phyloP scores from a whole-genome alignment of 2,888 invertebrate species.

The Cephus spinipes region DNA sequence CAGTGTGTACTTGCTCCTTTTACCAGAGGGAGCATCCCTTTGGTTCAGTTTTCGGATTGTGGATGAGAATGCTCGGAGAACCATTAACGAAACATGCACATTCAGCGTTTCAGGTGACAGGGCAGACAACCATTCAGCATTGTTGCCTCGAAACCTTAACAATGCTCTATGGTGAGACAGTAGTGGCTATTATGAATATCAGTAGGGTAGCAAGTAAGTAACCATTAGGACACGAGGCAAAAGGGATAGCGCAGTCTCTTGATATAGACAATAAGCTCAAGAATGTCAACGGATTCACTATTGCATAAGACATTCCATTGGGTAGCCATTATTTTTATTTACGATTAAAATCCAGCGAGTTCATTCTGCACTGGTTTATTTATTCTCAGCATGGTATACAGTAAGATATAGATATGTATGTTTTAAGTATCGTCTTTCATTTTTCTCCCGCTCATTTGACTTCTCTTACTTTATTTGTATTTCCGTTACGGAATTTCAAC shows the following conservation, averaged over 20 bases:
- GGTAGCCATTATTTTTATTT: neutral
- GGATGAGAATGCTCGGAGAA: neutral
- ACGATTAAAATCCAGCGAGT: neutral
- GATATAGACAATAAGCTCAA: neutral
- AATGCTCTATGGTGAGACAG: constrained; percentile 21
- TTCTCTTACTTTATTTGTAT: neutral
- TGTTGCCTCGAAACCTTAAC: constrained; percentile 24
- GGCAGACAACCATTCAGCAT: constrained; percentile 33
- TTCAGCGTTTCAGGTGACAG: constrained; percentile 21
- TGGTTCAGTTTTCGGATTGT: neutral
- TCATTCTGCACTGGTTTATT: neutral
- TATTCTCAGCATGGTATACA: neutral
- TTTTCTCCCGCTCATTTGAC: neutral
- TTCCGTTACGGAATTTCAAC: neutral
- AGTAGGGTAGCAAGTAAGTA: neutral
- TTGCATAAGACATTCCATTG: neutral
- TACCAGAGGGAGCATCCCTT: neutral
- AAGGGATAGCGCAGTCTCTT: neutral
- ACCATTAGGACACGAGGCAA: constrained; percentile 14
- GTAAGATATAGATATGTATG: neutral
- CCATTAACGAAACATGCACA: constrained; percentile 22
- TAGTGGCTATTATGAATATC: constrained; percentile 1
- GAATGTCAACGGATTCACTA: neutral
- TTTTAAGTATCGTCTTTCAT: neutral
- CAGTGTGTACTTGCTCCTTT: neutral